Conservation (phyloP, 2,113 vertebrate genomes). For the Parus major region DNA sequence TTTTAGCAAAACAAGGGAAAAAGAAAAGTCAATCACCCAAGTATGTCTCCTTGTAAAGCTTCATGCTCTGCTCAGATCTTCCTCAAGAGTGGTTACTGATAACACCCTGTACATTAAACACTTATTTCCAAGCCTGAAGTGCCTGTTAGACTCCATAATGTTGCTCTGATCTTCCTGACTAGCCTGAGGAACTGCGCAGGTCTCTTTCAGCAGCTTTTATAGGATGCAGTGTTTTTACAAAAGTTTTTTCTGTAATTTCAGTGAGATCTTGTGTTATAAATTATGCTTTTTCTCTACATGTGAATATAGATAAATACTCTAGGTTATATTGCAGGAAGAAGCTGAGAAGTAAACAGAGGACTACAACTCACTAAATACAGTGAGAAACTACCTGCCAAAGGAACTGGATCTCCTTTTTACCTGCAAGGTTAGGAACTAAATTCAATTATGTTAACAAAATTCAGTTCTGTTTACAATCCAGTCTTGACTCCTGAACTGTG, state of each 20-base stretch:
- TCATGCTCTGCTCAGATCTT: neutral
- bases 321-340: neutral
- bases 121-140: neutral
- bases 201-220: neutral
- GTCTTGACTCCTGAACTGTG: neutral
- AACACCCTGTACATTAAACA: neutral
- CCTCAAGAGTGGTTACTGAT: neutral
- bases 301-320: neutral
- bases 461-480: neutral
- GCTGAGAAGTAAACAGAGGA: neutral
- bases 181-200: neutral
- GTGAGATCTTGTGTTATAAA: neutral
- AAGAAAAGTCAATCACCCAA: neutral
- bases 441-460: neutral
- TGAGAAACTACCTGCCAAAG: neutral
- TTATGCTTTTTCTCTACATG: neutral
- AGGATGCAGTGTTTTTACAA: neutral
- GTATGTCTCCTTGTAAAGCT: neutral
- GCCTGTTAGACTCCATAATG: neutral
- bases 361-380: neutral
- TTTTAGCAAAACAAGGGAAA: neutral
- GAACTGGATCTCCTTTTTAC: neutral
- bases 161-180: neutral
- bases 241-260: neutral
- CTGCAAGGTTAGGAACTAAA: neutral